These are phyloP conservation scores for Gallinago undulata DNA, from an alignment of 2,113 vertebrate species.

Conservation along the genomic window DNA sequence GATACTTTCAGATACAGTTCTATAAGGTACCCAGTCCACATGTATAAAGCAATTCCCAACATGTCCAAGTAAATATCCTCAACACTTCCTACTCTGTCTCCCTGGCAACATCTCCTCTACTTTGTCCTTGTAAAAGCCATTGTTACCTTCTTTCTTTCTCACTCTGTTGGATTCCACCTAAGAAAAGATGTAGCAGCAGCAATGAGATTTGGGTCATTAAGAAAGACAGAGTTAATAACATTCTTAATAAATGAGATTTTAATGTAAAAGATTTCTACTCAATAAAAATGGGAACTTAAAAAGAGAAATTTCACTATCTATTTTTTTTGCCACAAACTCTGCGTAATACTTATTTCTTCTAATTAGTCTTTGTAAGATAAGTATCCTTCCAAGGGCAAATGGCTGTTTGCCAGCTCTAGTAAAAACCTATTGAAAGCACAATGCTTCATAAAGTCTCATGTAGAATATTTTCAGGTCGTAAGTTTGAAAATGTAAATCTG, in stretches of 20 bases:
- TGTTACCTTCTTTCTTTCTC: not conserved
- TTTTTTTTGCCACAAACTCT: not conserved
- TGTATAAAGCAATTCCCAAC: not conserved
- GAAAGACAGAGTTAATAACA: not conserved
- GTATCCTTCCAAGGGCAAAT: not conserved
- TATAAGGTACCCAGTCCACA: fast-evolving
- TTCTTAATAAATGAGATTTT: not conserved
- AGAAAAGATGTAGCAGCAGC: not conserved
- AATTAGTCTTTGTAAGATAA: not conserved
- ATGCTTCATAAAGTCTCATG: not conserved
- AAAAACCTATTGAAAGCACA: not conserved
- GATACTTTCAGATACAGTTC: not conserved
- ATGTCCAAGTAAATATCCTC: not conserved
- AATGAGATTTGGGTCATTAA: not conserved
- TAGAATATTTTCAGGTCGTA: not conserved
- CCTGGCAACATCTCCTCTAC: not conserved
- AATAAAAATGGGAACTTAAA: not conserved
- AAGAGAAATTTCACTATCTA: not conserved
- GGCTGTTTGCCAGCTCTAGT: not conserved
- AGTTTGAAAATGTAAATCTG: not conserved
- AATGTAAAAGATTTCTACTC: not conserved
- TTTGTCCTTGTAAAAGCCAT: not conserved
- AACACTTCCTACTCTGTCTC: not conserved
- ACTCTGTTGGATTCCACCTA: not conserved
- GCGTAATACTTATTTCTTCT: not conserved